Evolutionary conservation across 2,888 invertebrate species (phyloP).

Genomic region (Lasioglossum lativentre): DNA sequence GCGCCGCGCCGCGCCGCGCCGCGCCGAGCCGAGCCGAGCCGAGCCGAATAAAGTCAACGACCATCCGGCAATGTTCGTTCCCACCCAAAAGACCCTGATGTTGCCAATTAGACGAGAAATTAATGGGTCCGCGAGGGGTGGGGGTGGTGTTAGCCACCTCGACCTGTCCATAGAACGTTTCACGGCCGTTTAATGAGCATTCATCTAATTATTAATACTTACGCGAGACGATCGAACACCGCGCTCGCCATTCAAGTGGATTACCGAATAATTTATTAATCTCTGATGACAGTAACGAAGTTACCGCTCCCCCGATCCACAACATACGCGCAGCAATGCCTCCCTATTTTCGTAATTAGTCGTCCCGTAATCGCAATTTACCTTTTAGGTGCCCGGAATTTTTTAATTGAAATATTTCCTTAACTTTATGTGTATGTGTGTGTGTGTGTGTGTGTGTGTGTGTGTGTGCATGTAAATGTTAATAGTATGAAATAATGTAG

Average conservation of each 20-base stretch:
- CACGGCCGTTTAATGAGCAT: slow-evolving; percentile 20
- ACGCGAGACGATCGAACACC: slow-evolving; percentile 18
- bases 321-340: neutral
- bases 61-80: slow-evolving; percentile 15
- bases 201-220: slow-evolving; percentile 36
- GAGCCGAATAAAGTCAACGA: slow-evolving; percentile 16
- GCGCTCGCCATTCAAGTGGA: slow-evolving; percentile 18
- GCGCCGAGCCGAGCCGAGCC: no score
- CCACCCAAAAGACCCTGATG: slow-evolving; percentile 7
- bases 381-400: neutral
- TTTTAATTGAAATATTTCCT: neutral
- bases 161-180: slow-evolving; percentile 10
- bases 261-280: slow-evolving; percentile 31
- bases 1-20: neutral
- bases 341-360: neutral
- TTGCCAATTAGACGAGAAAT: slow-evolving; percentile 28
- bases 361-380: neutral
- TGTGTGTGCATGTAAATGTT: no score
- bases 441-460: no score
- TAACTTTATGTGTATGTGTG: no score
- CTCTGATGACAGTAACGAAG: neutral
- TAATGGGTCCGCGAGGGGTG: slow-evolving; percentile 3
- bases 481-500: neutral
- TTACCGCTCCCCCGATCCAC: neutral
- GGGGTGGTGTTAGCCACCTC: neutral